phyloP scores from a whole-genome alignment of 2,888 invertebrate genomes.

The Pristionchus fissidentatus region DNA sequence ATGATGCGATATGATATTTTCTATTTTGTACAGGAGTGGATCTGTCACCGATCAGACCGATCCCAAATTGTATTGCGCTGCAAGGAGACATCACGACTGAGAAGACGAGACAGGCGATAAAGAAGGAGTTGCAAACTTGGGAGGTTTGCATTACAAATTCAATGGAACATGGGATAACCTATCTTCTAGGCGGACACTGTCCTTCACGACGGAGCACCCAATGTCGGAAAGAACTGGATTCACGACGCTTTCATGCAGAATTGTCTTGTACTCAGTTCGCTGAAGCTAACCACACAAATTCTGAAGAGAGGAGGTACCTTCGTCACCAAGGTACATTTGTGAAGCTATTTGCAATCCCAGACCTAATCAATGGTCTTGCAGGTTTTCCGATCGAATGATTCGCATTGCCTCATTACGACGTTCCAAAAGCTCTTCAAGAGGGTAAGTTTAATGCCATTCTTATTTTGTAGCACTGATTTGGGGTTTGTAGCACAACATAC shows the following conservation, averaged over 20 bases:
- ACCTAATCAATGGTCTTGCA: constrained; percentile 23
- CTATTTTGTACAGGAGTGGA: constrained; percentile 84
- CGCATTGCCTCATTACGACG: constrained; percentile 93
- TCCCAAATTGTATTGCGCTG: constrained; percentile 90
- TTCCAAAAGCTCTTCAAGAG: constrained; percentile 95
- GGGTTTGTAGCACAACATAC: not conserved
- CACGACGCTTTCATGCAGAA: constrained; percentile 95
- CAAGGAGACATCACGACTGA: constrained; percentile 97
- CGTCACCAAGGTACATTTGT: constrained; percentile 87
- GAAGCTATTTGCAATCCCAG: not conserved
- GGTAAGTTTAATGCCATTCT: constrained; percentile 77
- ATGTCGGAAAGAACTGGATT: constrained; percentile 93
- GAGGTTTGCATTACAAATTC: constrained; percentile 55
- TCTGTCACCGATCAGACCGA: constrained; percentile 91
- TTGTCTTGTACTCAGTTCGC: constrained; percentile 84
- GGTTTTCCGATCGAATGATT: constrained; percentile 92
- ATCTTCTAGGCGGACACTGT: constrained; percentile 97
- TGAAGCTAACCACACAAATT: constrained; percentile 92
- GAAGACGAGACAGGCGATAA: constrained; percentile 76
- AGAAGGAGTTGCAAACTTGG: constrained; percentile 71
- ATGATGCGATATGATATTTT: not conserved
- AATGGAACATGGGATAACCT: not conserved
- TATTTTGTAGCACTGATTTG: not conserved
- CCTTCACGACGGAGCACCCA: constrained; percentile 97
- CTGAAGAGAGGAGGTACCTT: constrained; percentile 94